These are phyloP conservation scores for Drosophila mimetica DNA, from an alignment of 2,888 invertebrate genomes.

Conservation along the genomic window DNA sequence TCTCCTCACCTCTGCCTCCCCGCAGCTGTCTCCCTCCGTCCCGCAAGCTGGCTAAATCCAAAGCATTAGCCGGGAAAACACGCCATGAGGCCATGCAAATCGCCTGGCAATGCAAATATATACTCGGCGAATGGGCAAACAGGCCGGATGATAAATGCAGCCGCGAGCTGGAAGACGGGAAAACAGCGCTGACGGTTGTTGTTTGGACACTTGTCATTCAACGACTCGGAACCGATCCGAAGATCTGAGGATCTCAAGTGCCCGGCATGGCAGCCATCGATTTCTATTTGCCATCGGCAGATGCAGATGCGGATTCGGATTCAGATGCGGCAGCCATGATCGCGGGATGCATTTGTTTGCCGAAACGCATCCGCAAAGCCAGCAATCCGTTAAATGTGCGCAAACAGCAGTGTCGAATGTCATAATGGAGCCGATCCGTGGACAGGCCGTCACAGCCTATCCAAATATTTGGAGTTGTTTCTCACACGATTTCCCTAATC, in stretches of 20 bases:
- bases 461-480: conserved; percentile 58
- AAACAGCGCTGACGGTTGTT: conserved; percentile 61
- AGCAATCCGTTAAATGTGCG: conserved; percentile 84
- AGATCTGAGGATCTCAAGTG: conserved; percentile 48
- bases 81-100: conserved; percentile 71
- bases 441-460: conserved; percentile 31
- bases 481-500: conserved; percentile 48
- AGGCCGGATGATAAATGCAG: conserved; percentile 68
- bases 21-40: conserved; percentile 3
- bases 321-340: conserved; percentile 17
- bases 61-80: conserved; percentile 65
- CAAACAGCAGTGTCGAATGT: conserved; percentile 80
- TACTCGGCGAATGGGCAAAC: conserved; percentile 63
- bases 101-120: conserved; percentile 57
- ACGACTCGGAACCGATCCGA: conserved; percentile 68
- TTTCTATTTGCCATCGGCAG: conserved; percentile 64
- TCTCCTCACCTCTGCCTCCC: conserved; percentile 30
- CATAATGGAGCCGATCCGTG: conserved; percentile 62
- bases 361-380: conserved; percentile 61
- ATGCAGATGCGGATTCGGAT: conserved; percentile 33
- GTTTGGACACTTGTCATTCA: conserved; percentile 75
- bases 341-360: conserved; percentile 37
- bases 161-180: conserved; percentile 24
- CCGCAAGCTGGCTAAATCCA: conserved; percentile 47
- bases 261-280: conserved; percentile 65